phyloP scores from a whole-genome alignment of 2,113 vertebrate species.

The Mustela lutreola region DNA sequence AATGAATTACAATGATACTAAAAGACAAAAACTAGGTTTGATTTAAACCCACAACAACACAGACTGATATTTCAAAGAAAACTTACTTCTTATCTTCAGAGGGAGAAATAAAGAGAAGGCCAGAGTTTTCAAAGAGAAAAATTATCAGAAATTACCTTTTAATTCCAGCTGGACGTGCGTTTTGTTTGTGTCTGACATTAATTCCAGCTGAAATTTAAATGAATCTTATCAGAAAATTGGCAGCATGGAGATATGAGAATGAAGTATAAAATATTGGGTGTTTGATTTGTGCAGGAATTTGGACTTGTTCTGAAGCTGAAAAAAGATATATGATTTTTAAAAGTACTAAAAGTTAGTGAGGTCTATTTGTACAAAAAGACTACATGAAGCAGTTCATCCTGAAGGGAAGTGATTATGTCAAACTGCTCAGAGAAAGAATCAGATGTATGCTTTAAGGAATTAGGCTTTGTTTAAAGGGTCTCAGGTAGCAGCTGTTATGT shows the following conservation, averaged over 20 bases:
- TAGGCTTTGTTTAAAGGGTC: neutral
- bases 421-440: neutral
- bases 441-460: neutral
- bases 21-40: slow-evolving; percentile 28
- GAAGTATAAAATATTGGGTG: neutral
- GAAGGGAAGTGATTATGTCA: neutral
- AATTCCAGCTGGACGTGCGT: slow-evolving; percentile 71
- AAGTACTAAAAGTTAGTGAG: neutral
- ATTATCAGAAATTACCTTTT: slow-evolving; percentile 81
- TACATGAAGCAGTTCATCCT: neutral
- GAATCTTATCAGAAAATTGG: slow-evolving; percentile 42
- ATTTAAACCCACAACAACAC: slow-evolving; percentile 4
- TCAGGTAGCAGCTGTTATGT: neutral
- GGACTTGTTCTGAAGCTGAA: neutral
- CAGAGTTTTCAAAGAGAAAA: slow-evolving; percentile 58
- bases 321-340: neutral
- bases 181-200: slow-evolving; percentile 44
- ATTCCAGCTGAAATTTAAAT: slow-evolving; percentile 66
- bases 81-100: neutral
- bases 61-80: slow-evolving; percentile 25
- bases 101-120: slow-evolving; percentile 16
- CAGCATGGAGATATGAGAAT: neutral
- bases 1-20: fast-evolving
- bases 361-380: neutral
- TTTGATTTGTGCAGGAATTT: neutral